Evolutionary conservation across 2,113 vertebrate species (phyloP), one percentile per base, ranked within the genome.

Genomic region (Callithrix jacchus): DNA sequence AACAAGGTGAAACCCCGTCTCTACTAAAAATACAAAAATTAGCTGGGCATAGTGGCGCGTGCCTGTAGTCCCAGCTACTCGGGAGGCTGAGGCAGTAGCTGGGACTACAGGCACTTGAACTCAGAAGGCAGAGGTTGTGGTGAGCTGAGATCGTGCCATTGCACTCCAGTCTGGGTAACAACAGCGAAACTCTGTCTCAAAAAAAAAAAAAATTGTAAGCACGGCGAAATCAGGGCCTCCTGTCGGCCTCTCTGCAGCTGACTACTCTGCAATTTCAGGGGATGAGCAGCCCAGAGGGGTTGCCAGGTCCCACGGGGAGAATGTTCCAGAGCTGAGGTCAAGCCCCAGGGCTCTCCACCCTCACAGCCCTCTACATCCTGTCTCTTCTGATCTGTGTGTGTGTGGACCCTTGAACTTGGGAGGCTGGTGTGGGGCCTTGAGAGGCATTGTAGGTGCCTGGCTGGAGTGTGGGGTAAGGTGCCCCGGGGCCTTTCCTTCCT

Each of bases 211-310:
- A 64, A 5, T 32, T 32, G 61, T 64, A 64, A 35, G 25, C 7
- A 0, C 0, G 0, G 37, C 17, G 61, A 73, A 16, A 0, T 10
- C 12, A 12, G 58, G 47, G 58, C 64, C 47, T 73, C 30, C 61
- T 5, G 10, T 37, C 1, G 0, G 18, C 45, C 47, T 54, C 42
- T 70, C 54, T 52, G 66, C 16, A 42, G 10, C 42, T 16, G 13
- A 17, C 8, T 11, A 56, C 73, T 42, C 25, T 37, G 66, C 80
- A 42, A 47, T 74, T 30, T 21, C 5, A 25, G 16, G 45, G 47
- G 66, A 5, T 82, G 49, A 74, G 47, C 61, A 68, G 35, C 42
- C 17, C 45, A 42, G n/a, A 64, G 61, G n/a, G 54, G 23, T 77
- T 86, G 58, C 32, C 1, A 40, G 16, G 42, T 35, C 32, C 66